Conservation (phyloP, 2,888 invertebrate species). For the Griposia aprilina region DNA sequence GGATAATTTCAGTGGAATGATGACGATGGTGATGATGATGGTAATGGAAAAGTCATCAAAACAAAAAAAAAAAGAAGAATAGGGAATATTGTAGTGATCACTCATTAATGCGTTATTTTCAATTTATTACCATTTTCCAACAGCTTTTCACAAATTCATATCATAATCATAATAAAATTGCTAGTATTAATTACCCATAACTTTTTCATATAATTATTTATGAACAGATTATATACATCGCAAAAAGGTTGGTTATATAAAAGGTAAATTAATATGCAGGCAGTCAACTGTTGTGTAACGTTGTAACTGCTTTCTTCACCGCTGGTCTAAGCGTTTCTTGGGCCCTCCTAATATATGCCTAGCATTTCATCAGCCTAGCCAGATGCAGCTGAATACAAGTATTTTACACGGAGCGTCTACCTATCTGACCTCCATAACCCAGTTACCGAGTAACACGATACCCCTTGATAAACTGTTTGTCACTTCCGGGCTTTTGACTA, state of each 20-base stretch:
- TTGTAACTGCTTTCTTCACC: too few relatives aligned
- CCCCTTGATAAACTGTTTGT: neutral
- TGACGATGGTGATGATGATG: too few relatives aligned
- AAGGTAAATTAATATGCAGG: too few relatives aligned
- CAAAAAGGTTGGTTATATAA: neutral
- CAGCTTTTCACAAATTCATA: neutral
- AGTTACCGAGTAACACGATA: neutral
- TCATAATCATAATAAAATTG: neutral
- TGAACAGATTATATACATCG: neutral
- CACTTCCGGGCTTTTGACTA: neutral
- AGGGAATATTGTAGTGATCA: too few relatives aligned
- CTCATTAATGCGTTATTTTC: too few relatives aligned
- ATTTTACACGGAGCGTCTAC: neutral
- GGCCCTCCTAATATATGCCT: too few relatives aligned
- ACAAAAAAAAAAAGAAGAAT: too few relatives aligned
- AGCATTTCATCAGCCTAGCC: neutral
- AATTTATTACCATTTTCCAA: too few relatives aligned
- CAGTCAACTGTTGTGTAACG: too few relatives aligned
- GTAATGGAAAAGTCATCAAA: too few relatives aligned
- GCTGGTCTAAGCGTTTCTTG: too few relatives aligned
- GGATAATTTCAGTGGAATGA: neutral
- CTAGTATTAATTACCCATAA: neutral
- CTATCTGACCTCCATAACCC: neutral
- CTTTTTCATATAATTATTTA: neutral
- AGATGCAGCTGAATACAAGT: neutral